Evolutionary conservation across 2,888 invertebrate genomes (phyloP).

Genomic region (Nemotelus nigrinus): DNA sequence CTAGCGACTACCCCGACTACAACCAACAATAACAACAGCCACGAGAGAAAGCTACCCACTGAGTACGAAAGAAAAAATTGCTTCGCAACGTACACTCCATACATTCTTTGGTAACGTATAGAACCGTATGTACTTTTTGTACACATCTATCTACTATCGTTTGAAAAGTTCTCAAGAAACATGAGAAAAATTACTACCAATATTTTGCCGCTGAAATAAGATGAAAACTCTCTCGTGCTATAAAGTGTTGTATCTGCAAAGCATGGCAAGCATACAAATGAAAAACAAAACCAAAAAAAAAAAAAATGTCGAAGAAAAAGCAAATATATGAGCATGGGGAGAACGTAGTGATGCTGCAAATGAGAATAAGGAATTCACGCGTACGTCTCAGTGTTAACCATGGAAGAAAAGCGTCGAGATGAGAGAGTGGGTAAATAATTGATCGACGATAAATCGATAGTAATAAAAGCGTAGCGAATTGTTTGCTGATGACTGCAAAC

Average conservation of each 20-base stretch:
- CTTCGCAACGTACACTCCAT: too few species aligned
- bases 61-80: too few species aligned
- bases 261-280: too few species aligned
- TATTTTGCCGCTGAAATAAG: not conserved
- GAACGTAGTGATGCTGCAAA: not conserved
- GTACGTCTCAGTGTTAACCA: not conserved
- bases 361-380: too few species aligned
- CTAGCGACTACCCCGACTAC: too few species aligned
- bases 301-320: not conserved
- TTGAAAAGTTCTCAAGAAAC: not conserved
- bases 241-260: too few species aligned
- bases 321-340: not conserved
- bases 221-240: not conserved
- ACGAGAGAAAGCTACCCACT: too few species aligned
- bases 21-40: too few species aligned
- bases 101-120: too few species aligned
- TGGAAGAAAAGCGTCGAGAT: not conserved
- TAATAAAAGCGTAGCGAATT: not conserved
- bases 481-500: not conserved
- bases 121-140: not conserved
- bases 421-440: not conserved
- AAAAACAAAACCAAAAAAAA: not conserved
- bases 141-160: not conserved
- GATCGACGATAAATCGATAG: not conserved
- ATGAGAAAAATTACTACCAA: not conserved